Evolutionary conservation across 2,113 vertebrate genomes (phyloP), one percentile per base, ranked within the genome.

Genomic region (Leucoraja erinaceus): DNA sequence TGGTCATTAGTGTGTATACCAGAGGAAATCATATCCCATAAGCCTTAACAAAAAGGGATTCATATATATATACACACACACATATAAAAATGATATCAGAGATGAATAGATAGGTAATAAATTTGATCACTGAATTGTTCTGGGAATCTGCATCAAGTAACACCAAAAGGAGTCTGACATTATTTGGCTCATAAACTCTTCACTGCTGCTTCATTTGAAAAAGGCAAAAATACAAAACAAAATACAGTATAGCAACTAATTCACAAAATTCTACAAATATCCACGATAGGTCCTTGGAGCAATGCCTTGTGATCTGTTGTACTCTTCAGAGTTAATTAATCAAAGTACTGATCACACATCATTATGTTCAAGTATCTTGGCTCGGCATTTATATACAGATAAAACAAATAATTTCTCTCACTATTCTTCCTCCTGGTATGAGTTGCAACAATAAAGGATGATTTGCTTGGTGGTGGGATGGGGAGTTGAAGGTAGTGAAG

Each of bases 191-290:
- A 18, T 90, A 91, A 25, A 72, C 9, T 54, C 47, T 8, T 72
- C 66, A 47, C 66, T 91, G 88, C 90, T 91, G 90, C 90, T 91
- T 91, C 33, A 91, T 72, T 91, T 91, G 66, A 74, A 22, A 74
- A 66, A 91, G 66, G 33, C 66, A 72, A 72, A n/a, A 31, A n/a
- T n/a, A n/a, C n/a, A n/a, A 63, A 86, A 61, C 4, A 88, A 63
- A 54, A 84, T 84, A 63, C 59, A n/a, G 12, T 66, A 88, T 66
- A 63, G 83, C 31, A 88, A 28, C 31, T 63, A 63, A 31, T 88
- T 88, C 28, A 63, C 63, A 59, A 63, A 84, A 83, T n/a, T 90
- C n/a, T 68, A 90, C 59, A 90, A 88, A 70, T 91, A 14, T 38
- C 68, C 38, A 74, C 68, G 72, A 91, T 22, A 91, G 90, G 38